These are phyloP conservation scores for Ecliptopera silaceata DNA, from an alignment of 2,888 invertebrate genomes.

Conservation along the genomic window DNA sequence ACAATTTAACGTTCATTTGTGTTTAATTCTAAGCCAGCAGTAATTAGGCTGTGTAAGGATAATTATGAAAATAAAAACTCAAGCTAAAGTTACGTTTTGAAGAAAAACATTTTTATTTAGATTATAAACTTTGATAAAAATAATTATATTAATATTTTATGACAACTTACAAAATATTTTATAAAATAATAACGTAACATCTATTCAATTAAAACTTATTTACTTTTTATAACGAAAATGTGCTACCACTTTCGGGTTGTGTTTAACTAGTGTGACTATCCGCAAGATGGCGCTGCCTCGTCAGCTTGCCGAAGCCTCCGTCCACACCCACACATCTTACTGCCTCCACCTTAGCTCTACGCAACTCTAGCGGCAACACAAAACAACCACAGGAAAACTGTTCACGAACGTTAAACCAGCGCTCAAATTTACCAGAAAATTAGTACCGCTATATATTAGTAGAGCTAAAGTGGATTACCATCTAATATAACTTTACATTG, in stretches of 20 bases:
- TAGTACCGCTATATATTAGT: neutral
- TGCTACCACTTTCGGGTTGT: slow-evolving; percentile 78
- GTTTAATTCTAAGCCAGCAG: slow-evolving; percentile 1
- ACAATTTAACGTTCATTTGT: slow-evolving; percentile 24
- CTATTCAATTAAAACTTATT: slow-evolving; percentile 79
- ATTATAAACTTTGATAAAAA: slow-evolving; percentile 85
- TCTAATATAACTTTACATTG: slow-evolving; percentile 58
- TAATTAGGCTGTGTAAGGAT: neutral
- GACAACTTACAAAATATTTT: slow-evolving; percentile 83
- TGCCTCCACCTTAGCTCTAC: slow-evolving; percentile 31
- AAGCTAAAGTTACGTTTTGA: slow-evolving; percentile 71
- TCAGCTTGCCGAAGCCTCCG: slow-evolving; percentile 17
- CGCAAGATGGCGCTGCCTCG: slow-evolving; percentile 44
- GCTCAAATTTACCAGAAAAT: neutral
- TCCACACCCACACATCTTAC: slow-evolving; percentile 27
- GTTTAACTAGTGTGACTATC: slow-evolving; percentile 80
- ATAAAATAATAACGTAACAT: slow-evolving; percentile 83
- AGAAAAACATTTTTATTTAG: slow-evolving; percentile 84
- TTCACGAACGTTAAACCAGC: neutral
- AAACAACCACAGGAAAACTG: neutral
- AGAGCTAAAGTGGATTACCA: slow-evolving; percentile 7
- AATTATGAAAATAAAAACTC: slow-evolving; percentile 47
- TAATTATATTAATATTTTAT: slow-evolving; percentile 84
- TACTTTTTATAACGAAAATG: slow-evolving; percentile 77
- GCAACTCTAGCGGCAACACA: neutral